Conservation (phyloP, 2,797 vertebrate genomes). For the Spondyliosoma cantharus region DNA sequence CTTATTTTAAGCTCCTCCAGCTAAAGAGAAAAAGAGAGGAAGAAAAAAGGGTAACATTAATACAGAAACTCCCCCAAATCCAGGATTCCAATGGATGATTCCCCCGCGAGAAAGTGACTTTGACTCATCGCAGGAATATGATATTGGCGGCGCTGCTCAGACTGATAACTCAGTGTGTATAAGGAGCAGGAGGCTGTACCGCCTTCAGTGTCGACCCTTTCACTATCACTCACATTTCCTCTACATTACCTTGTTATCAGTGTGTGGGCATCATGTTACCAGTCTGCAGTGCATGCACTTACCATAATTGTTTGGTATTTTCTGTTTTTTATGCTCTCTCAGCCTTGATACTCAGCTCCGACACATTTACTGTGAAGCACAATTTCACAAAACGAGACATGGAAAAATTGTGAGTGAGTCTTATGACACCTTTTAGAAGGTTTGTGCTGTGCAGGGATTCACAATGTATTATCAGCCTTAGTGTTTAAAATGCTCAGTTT, state of each 20-base stretch:
- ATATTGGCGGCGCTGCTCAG: conserved; percentile 13
- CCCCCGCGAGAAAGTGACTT: conserved; percentile 24
- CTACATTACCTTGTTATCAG: conserved; percentile 39
- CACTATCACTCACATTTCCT: conserved; percentile 33
- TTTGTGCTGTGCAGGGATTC: not conserved
- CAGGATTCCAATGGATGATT: conserved; percentile 41
- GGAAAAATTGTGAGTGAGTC: conserved; percentile 1
- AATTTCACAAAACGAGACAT: conserved; percentile 2
- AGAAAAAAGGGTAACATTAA: conserved; percentile 45
- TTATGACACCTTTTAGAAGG: not conserved
- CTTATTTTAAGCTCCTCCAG: conserved; percentile 55
- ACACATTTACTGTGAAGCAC: conserved; percentile 11
- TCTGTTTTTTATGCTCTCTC: conserved; percentile 15
- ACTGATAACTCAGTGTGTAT: conserved; percentile 7
- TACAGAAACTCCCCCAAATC: conserved; percentile 45
- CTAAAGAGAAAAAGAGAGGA: conserved; percentile 37
- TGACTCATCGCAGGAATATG: conserved; percentile 19
- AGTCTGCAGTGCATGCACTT: conserved; percentile 31
- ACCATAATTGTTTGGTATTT: conserved; percentile 22
- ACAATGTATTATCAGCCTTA: not conserved
- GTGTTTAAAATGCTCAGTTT: not conserved
- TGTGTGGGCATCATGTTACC: conserved; percentile 47
- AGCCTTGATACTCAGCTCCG: conserved; percentile 9
- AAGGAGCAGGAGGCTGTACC: conserved; percentile 11
- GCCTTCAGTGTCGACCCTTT: conserved; percentile 13